Evolutionary conservation across 2,113 vertebrate genomes (phyloP), one percentile per base, ranked within the genome.

Genomic region (Trogon melanurus): DNA sequence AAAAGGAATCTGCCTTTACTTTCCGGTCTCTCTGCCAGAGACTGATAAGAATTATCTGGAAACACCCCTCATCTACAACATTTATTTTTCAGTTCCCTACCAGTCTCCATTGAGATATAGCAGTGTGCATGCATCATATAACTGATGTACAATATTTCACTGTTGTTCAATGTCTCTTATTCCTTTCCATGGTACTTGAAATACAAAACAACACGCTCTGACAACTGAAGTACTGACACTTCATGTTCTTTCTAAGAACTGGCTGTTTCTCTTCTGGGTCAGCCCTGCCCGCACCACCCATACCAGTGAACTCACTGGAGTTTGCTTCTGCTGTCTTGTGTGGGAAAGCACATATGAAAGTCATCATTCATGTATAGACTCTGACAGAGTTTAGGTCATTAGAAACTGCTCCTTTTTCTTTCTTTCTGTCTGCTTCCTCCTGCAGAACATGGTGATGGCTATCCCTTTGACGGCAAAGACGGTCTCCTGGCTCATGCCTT

Each of bases 401-500:
- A 50, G 27, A 54, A 94, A 89, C 7, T 34, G 36, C 54, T 41
- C 23, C 41, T 41, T 41, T 41, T 41, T 41, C 13, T 41, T 41
- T 41, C 10, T 41, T 41, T 53, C 61, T 85, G 36, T 58, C 22
- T 85, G 65, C 36, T 93, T 50, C 23, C 83, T 93, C 97, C 61
- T 79, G 82, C 98, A 99, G 99, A 99, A 82, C 99, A 99, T 2
- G 99, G 99, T 16, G 99, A 99, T 56, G 99, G 99, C 38, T 99
- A 99, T 92, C 99, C 99, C 25, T 99, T 99, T 11, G 99, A 99
- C 83, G 99, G 99, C 64, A 99, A 99, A 88, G 99, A 99, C 0
- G 99, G 99, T 25, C 99, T 99, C 47, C 96, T 99, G 97, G 99
- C 99, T 96, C 99, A 99, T 5, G 99, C 99, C 29, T 99, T 99